A percentile compares a stretch with the other conserved stretches of the same genome.
Evolutionary conservation across 2,888 invertebrate species (phyloP).

Genomic region (Anoplius nigerrimus): DNA sequence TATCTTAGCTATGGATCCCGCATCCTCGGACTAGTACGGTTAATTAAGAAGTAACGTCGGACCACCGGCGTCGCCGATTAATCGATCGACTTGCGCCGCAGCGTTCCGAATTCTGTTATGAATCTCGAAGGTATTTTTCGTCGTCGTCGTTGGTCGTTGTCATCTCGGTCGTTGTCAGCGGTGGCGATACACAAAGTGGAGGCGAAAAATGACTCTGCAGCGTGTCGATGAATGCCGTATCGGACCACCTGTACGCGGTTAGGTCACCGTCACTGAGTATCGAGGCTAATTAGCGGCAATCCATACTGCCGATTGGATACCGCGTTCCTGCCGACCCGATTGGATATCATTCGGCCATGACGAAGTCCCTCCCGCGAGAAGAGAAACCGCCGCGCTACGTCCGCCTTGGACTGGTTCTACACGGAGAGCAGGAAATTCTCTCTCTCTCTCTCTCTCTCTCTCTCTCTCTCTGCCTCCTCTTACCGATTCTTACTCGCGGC

Average conservation of each 20-base stretch:
- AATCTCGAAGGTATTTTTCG: too few species aligned
- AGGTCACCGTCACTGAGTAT: constrained; percentile 57
- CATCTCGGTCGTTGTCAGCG: constrained; percentile 1
- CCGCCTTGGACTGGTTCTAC: constrained; percentile 49
- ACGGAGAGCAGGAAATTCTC: constrained; percentile 29
- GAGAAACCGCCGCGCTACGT: constrained; percentile 32
- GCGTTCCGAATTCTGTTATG: too few species aligned
- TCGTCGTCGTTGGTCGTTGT: too few species aligned
- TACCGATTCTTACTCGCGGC: constrained; percentile 17
- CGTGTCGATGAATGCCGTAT: constrained; percentile 21
- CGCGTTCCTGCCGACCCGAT: constrained; percentile 53
- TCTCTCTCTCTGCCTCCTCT: neutral
- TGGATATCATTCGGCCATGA: constrained; percentile 65
- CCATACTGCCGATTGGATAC: constrained; percentile 55
- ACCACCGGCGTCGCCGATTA: constrained; percentile 53
- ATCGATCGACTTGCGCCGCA: neutral
- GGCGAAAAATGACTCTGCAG: neutral
- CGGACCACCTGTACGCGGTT: constrained; percentile 60
- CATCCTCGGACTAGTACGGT: constrained; percentile 37
- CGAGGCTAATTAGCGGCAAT: constrained; percentile 65
- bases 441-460: constrained; percentile 24
- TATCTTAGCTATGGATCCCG: constrained; percentile 17
- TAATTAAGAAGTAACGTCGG: constrained; percentile 63
- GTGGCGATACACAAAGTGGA: neutral
- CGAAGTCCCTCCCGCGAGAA: constrained; percentile 63